Conservation (phyloP, 2,797 vertebrate species). For the Cirrhinus mrigala region DNA sequence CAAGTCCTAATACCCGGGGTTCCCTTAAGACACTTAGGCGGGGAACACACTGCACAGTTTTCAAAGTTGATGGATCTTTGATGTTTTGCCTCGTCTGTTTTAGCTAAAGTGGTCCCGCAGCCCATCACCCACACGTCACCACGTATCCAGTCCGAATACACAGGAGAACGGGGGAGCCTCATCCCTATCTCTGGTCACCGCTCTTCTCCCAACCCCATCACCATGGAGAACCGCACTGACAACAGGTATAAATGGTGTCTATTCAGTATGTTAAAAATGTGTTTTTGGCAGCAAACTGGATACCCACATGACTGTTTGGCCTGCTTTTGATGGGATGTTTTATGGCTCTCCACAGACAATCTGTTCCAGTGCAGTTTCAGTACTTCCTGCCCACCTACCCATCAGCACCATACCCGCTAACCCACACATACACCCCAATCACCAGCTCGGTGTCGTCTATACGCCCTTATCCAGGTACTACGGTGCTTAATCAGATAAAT, state of each 20-base stretch:
- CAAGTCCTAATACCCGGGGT: no score
- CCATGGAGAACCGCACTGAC: constrained; percentile 95
- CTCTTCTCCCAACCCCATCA: constrained; percentile 93
- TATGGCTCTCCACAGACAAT: constrained; percentile 77
- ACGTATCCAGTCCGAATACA: constrained; percentile 92
- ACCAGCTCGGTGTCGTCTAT: constrained; percentile 97
- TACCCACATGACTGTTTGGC: not conserved
- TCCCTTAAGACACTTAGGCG: no score
- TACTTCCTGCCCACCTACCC: constrained; percentile 95
- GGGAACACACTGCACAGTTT: not conserved
- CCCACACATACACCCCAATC: constrained; percentile 96
- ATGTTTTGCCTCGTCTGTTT: not conserved
- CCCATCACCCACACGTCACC: constrained; percentile 95
- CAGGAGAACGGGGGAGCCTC: constrained; percentile 90
- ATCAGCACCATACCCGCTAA: constrained; percentile 89
- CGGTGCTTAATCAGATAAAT: not conserved
- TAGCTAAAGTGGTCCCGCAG: constrained; percentile 98
- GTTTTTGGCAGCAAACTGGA: no score
- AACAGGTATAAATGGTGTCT: constrained; percentile 82
- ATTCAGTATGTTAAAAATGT: not conserved
- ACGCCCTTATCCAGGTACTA: constrained; percentile 92
- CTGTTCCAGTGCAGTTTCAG: constrained; percentile 96
- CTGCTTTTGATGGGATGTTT: not conserved
- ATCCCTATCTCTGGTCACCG: constrained; percentile 93
- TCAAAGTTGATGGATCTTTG: not conserved